Base-by-base conservation (phyloP, 1,140 invertebrate species). In the Drosophila quadrilineata region DNA sequence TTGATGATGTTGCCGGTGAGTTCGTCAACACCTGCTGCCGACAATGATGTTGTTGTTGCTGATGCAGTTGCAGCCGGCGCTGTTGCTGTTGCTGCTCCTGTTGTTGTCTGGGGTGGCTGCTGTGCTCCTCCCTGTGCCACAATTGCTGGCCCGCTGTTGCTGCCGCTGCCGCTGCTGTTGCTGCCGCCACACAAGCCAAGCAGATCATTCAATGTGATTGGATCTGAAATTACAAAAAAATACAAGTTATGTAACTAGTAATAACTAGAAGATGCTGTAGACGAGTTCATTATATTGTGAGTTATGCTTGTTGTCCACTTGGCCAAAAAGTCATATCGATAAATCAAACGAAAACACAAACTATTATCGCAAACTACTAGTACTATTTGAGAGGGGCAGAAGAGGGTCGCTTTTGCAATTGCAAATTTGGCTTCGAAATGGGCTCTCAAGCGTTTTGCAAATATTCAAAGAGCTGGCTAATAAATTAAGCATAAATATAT, bases 181-280 rank as follows among this genome's bases (percentile, higher is more conserved):
- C 62, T 65, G 58, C 59, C 54, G 54, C 79, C 77, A 60, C 80
- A 86, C 48, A 88, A 69, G 43, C 80, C 86, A 66, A 88, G 86
- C 53, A 88, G 87, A 84, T 88, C 86, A 59, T 76, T 86, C 50
- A 88, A 52, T 56, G 76, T 85, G 68, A 88, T 82, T 70, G 85
- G 86, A 79, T 88, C 86, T 88, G n/a, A n/a, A n/a, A n/a, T n/a
- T n/a, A 60, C 3, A 70, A 68, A n/a, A 33, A 40, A 24, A 33
- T 8, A 9, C 33, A n/a, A 54, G 21, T 8, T 21, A 33, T 21
- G 16, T n/a, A 43, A 53, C 8, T 59, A 56, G 31, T 63, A 46
- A 14, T n/a, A 29, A 46, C 3, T 26, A 24, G 17, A 60, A n/a
- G n/a, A n/a, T n/a, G n/a, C n/a, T n/a, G n/a, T n/a, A n/a, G n/a